Conservation (phyloP, 2,113 vertebrate genomes). For the Dicerorhinus sumatrensis region DNA sequence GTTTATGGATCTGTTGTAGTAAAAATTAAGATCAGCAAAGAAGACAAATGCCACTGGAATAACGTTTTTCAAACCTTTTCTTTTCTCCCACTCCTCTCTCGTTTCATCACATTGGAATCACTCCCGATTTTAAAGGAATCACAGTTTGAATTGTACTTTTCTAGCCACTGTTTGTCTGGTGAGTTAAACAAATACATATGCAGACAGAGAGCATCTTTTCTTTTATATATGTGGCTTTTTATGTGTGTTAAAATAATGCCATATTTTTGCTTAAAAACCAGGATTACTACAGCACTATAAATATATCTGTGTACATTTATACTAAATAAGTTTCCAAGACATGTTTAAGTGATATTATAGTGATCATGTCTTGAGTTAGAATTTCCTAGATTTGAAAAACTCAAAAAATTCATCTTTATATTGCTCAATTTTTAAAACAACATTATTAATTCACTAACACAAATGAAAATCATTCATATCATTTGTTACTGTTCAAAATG, state of each 20-base stretch:
- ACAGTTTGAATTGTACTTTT: slow-evolving; percentile 59
- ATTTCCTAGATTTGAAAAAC: slow-evolving; percentile 33
- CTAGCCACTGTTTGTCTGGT: slow-evolving; percentile 73
- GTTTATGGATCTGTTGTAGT: slow-evolving; percentile 53
- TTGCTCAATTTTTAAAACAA: slow-evolving; percentile 4
- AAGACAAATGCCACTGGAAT: slow-evolving; percentile 40
- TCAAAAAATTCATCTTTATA: background rate
- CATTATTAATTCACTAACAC: background rate
- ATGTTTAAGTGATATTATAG: background rate
- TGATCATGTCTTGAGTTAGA: background rate
- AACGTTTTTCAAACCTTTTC: background rate
- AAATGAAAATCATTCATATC: background rate
- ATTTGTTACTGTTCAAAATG: background rate
- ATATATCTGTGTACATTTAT: background rate
- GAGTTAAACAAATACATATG: slow-evolving; percentile 68
- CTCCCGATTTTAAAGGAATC: slow-evolving; percentile 61
- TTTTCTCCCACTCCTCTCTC: background rate
- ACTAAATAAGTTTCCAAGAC: background rate
- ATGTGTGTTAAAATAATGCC: background rate
- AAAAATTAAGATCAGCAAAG: slow-evolving; percentile 56
- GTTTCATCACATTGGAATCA: slow-evolving; percentile 52
- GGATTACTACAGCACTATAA: background rate
- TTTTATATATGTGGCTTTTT: background rate
- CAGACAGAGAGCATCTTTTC: slow-evolving; percentile 43
- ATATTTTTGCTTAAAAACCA: background rate